Evolutionary conservation across 2,888 invertebrate species (phyloP), one percentile per base, ranked within the genome.

Genomic region (Autographa pulchrina): DNA sequence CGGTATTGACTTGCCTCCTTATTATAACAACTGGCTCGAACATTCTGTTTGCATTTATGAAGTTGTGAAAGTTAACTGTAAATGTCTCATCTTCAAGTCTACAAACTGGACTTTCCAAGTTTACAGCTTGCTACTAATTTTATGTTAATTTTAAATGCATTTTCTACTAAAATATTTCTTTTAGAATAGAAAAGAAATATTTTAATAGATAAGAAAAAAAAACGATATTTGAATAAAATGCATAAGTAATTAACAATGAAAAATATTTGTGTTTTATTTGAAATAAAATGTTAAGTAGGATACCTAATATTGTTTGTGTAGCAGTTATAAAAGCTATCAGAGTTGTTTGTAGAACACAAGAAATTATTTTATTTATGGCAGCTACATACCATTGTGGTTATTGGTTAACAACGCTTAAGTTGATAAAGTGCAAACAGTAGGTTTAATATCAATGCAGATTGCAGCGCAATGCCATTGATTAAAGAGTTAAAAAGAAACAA

Each of bases 1-100:
- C 32, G 60, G 54, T 78, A 69, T 72, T 70, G 62, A 58, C 48
- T 66, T 73, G 75, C 72, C 65, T 68, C 72, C 48, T 35, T 73
- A 68, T 56, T 67, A 48, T 72, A 68, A 41, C 68, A 68, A 20
- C 18, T 35, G 16, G n/a, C 13, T 16, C 8, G 2, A 59, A 20
- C 25, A 25, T 4, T 25, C 11, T 56, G 54, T 56, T 54, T 54
- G 54, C 54, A 56, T 56, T 56, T 56, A 20, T 56, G 54, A 56
- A 25, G 54, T 56, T 56, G 54, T 56, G 13, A 56, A 56, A 56
- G 54, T 25, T 56, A 56, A 20, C 20, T 13, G 54, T 56, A 25
- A 13, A 20, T 13, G 25, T 56, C 13, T 56, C 25, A 14, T 25
- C 13, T 13, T 56, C 13, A 20, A 13, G 20, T 25, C 11, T 56